phyloP scores from a whole-genome alignment of 1,140 invertebrate species.

The Neelides sp. region DNA sequence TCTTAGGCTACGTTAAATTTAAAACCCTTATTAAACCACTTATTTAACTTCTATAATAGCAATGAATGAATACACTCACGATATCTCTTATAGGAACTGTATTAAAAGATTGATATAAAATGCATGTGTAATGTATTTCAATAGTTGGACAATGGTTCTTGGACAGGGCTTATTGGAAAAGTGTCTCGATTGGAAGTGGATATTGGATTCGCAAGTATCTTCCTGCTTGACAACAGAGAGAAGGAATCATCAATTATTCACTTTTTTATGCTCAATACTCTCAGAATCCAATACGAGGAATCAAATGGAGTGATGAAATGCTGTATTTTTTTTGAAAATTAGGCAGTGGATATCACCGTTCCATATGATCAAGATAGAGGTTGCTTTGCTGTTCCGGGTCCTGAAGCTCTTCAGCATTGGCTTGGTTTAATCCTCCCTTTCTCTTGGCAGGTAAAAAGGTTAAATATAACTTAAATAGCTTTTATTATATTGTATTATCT shows the following conservation, averaged over 20 bases:
- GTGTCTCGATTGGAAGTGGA: conserved; percentile 26
- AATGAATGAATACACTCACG: too few relatives aligned
- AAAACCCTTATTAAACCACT: too few relatives aligned
- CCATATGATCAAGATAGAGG: conserved; percentile 30
- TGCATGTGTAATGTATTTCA: neutral
- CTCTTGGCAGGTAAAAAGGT: conserved; percentile 30
- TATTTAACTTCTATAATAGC: too few relatives aligned
- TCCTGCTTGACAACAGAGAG: conserved; percentile 31
- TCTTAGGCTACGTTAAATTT: too few relatives aligned
- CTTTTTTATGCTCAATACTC: conserved; percentile 19
- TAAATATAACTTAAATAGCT: too few relatives aligned
- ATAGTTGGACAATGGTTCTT: conserved; percentile 28
- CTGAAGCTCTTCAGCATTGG: conserved; percentile 30
- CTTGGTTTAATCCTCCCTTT: conserved; percentile 29
- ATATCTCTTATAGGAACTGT: too few relatives aligned
- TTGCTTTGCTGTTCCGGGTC: conserved; percentile 28
- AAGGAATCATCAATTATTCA: conserved; percentile 24
- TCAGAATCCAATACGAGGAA: conserved; percentile 1
- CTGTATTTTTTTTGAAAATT: neutral
- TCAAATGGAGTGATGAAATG: neutral
- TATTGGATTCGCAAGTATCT: conserved; percentile 32
- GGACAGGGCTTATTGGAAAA: conserved; percentile 33
- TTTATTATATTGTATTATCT: too few relatives aligned
- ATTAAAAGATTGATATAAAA: too few relatives aligned
- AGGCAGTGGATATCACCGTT: conserved; percentile 29